Percentiles rank a stretch among this genome's conserved stretches.
phyloP scores from a whole-genome alignment of 64 coral and sea anemone species.

The Montipora sp. region DNA sequence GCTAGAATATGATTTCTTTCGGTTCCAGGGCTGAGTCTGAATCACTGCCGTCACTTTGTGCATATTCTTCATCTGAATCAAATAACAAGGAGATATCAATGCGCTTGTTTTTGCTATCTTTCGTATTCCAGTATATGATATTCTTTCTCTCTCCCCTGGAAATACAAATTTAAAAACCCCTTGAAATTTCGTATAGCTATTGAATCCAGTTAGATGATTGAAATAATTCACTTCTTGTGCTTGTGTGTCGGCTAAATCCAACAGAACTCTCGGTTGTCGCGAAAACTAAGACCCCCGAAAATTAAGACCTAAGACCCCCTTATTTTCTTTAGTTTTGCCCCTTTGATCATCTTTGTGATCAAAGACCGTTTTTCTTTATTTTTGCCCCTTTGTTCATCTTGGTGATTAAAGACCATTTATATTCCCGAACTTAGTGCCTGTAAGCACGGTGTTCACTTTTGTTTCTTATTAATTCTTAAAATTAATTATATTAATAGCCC shows the following conservation, averaged over 20 bases:
- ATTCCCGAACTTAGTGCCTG: no score
- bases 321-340: neutral
- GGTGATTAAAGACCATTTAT: no score
- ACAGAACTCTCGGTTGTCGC: neutral
- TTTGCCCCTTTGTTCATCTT: no score
- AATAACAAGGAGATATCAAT: constrained; percentile 51
- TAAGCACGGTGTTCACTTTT: no score
- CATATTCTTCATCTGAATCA: constrained; percentile 37
- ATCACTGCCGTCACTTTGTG: constrained; percentile 22
- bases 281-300: neutral
- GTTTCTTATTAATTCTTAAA: no score
- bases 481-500: no score
- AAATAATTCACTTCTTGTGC: constrained; percentile 56
- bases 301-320: neutral
- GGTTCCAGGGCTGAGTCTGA: neutral
- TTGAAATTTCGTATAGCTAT: constrained; percentile 47
- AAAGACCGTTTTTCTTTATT: no score
- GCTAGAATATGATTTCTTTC: constrained; percentile 31
- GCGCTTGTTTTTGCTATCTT: constrained; percentile 33
- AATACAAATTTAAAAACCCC: constrained; percentile 67
- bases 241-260: constrained; percentile 32
- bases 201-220: constrained; percentile 70
- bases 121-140: constrained; percentile 77
- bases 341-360: no score
- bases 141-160: constrained; percentile 45